Conservation (phyloP, 2,113 vertebrate species). For the Eubucco bourcierii region DNA sequence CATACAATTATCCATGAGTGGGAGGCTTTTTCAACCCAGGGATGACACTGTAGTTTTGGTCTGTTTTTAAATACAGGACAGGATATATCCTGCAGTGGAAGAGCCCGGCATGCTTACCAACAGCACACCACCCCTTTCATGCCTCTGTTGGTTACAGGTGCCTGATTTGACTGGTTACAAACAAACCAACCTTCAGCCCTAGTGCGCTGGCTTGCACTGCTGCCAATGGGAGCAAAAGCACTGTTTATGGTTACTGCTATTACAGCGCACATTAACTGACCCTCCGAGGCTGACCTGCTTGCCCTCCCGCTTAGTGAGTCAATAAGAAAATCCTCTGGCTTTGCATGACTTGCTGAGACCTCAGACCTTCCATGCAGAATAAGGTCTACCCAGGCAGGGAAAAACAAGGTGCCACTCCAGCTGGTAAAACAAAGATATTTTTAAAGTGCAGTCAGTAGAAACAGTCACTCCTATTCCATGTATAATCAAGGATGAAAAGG, state of each 20-base stretch:
- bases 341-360: slow-evolving; percentile 35
- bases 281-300: background rate
- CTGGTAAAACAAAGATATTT: slow-evolving; percentile 65
- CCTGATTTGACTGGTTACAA: background rate
- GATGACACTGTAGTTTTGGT: background rate
- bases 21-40: background rate
- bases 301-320: slow-evolving; percentile 26
- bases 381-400: slow-evolving; percentile 7
- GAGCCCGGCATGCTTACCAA: background rate
- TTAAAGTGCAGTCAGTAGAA: slow-evolving; percentile 65
- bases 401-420: slow-evolving; percentile 54
- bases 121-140: accelerated
- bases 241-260: slow-evolving; percentile 40
- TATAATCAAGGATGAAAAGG: slow-evolving; percentile 70
- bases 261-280: slow-evolving; percentile 24
- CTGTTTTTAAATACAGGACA: background rate
- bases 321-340: slow-evolving; percentile 48
- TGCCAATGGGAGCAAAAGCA: slow-evolving; percentile 9
- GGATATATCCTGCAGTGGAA: background rate
- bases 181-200: background rate
- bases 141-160: background rate
- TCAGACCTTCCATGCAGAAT: slow-evolving; percentile 27
- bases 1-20: background rate
- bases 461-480: slow-evolving; percentile 52
- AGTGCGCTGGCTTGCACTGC: background rate